Evolutionary conservation across 2,113 vertebrate species (phyloP), one percentile per base, ranked within the genome.

Genomic region (Gavia stellata): DNA sequence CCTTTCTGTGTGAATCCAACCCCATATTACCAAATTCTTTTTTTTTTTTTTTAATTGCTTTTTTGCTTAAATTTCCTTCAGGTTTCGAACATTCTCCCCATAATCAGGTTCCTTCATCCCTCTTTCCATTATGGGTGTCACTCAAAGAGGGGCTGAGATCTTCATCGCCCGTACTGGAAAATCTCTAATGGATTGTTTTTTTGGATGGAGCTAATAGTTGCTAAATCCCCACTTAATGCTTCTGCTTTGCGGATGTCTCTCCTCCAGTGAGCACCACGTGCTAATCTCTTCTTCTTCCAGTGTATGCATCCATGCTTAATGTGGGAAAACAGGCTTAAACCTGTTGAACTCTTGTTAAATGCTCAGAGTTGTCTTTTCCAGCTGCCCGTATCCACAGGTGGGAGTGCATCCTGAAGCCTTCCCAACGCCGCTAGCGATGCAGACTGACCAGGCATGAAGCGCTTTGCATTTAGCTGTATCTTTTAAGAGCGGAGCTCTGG

Each of bases 281-380:
- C 65, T 96, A 94, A 95, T 94, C 92, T 92, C 92, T 87, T 91
- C 72, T 91, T 95, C 88, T 96, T 96, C 94, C 94, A 96, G 91
- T 61, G 42, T 94, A 91, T 56, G 94, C 95, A 92, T 14, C 96
- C 95, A 89, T 96, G 65, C 88, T 29, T 97, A 97, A 95, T 96
- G 91, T 59, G 56, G 72, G 95, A 94, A 96, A 97, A 93, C 96
- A 97, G 93, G 84, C 87, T 95, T 90, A 91, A 95, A 93, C 78
- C 92, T 96, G 65, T 96, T 95, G 94, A 94, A 96, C 61, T 95
- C 84, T 31, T 45, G 90, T 91, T 89, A 96, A 97, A 95, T 84
- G 65, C 84, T 86, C 47, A 0, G 68, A 55, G 44, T 3, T 94
- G 82, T n/a, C 56, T 81, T 68, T 90, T 33, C 28, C 72, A 88